A percentile compares a stretch with the other conserved stretches of the same genome.
Evolutionary conservation across 92 coral and sea anemone genomes (phyloP).

Genomic region (Palythoa heliodiscus): DNA sequence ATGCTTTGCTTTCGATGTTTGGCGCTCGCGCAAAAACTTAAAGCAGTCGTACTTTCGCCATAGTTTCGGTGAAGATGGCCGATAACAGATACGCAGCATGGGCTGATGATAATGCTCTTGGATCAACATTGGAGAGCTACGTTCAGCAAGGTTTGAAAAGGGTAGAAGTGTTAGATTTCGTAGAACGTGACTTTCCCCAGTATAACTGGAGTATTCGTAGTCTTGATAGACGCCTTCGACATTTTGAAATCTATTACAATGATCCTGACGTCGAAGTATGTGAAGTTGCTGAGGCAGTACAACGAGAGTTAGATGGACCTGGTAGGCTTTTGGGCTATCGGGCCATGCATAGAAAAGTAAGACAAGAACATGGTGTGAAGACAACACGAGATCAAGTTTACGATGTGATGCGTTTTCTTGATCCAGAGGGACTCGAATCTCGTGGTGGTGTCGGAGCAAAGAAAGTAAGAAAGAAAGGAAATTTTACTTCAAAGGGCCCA

Average conservation of each 20-base stretch:
- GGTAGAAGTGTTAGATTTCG: conserved; percentile 47
- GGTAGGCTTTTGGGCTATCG: conserved; percentile 30
- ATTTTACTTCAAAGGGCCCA: conserved; percentile 11
- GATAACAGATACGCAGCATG: neutral
- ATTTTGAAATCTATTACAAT: conserved; percentile 41
- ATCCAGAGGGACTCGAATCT: neutral
- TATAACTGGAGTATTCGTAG: conserved; percentile 48
- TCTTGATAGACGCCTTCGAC: conserved; percentile 45
- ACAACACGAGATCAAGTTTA: conserved; percentile 39
- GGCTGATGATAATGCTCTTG: neutral
- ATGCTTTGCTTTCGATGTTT: neutral
- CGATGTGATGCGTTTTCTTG: neutral
- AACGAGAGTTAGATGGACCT: conserved; percentile 18
- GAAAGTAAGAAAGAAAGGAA: neutral
- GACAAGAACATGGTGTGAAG: conserved; percentile 39
- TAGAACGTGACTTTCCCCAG: conserved; percentile 35
- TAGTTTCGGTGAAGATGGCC: too few relatives aligned
- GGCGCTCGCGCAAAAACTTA: too few relatives aligned
- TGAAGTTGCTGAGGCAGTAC: conserved; percentile 27
- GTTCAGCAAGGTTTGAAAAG: conserved; percentile 32
- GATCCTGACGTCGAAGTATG: conserved; percentile 38
- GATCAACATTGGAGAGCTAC: too few relatives aligned
- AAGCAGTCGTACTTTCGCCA: neutral
- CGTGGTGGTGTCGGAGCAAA: conserved; percentile 10
- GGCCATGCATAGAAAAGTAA: conserved; percentile 39